phyloP scores from a whole-genome alignment of 2,797 vertebrate species.

The Lepidocolaptes lacrymiger region DNA sequence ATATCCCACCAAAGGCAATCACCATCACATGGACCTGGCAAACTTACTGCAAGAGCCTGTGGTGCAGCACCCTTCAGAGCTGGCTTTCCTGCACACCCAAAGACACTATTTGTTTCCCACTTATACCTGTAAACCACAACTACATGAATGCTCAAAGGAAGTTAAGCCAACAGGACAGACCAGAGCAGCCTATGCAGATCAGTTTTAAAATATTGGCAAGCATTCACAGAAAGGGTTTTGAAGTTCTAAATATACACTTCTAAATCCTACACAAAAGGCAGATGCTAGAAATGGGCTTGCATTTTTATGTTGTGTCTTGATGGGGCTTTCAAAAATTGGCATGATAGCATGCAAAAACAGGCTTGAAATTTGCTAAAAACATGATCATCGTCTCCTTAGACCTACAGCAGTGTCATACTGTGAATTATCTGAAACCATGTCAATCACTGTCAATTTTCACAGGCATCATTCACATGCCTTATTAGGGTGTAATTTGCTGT shows the following conservation, averaged over 20 bases:
- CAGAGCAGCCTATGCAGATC: fast-evolving
- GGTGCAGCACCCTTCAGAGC: neutral
- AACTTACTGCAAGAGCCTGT: neutral
- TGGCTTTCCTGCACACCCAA: neutral
- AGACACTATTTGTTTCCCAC: neutral
- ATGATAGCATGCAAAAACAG: neutral
- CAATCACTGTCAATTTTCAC: neutral
- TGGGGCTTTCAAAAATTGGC: neutral
- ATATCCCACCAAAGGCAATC: neutral
- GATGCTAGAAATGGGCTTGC: neutral
- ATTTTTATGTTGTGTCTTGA: neutral
- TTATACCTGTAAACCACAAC: neutral
- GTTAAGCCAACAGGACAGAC: neutral
- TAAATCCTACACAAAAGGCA: neutral
- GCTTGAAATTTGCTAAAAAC: neutral
- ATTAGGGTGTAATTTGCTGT: neutral
- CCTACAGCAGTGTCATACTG: neutral
- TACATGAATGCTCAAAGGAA: neutral
- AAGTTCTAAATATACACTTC: neutral
- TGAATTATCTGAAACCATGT: neutral
- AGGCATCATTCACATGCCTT: neutral
- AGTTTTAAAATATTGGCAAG: neutral
- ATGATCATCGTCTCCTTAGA: neutral
- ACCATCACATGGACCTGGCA: neutral
- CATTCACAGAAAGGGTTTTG: neutral